A percentile compares a stretch with the other conserved stretches of the same genome.
phyloP scores from a whole-genome alignment of 2,113 vertebrate species.

The Bos indicus region DNA sequence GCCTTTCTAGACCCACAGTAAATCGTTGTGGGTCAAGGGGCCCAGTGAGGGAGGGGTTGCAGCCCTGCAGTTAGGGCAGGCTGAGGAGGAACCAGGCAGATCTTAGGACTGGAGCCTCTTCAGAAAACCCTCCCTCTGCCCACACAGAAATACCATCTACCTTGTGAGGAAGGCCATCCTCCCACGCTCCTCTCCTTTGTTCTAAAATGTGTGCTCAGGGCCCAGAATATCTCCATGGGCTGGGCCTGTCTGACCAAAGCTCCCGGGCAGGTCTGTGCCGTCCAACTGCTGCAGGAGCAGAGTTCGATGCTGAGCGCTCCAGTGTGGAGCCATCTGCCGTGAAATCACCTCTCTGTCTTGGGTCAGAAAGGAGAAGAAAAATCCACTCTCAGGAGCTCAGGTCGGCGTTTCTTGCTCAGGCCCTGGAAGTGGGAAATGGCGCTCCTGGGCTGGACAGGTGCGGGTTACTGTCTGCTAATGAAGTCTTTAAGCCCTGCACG shows the following conservation, averaged over 20 bases:
- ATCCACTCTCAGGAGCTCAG: accelerated
- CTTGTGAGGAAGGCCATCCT: neutral
- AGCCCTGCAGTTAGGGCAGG: accelerated
- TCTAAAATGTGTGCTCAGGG: neutral
- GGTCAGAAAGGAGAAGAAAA: neutral
- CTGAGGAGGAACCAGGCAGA: neutral
- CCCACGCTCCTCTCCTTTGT: neutral
- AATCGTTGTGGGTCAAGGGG: neutral
- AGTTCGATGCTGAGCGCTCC: neutral
- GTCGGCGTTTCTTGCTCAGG: accelerated
- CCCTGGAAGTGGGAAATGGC: accelerated
- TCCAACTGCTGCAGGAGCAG: neutral
- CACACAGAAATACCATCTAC: neutral
- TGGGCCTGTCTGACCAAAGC: neutral
- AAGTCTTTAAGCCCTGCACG: neutral
- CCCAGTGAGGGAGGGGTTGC: neutral
- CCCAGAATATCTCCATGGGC: neutral
- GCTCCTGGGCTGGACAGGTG: neutral
- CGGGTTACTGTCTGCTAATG: neutral
- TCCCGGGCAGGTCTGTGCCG: neutral
- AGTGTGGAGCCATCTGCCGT: neutral
- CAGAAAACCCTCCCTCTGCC: neutral
- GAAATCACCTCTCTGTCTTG: neutral
- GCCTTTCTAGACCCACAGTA: neutral
- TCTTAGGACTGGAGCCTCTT: neutral